Percentiles rank a stretch among this genome's conserved stretches.
phyloP scores from a whole-genome alignment of 2,797 vertebrate species.

The Steatocranus sp. region DNA sequence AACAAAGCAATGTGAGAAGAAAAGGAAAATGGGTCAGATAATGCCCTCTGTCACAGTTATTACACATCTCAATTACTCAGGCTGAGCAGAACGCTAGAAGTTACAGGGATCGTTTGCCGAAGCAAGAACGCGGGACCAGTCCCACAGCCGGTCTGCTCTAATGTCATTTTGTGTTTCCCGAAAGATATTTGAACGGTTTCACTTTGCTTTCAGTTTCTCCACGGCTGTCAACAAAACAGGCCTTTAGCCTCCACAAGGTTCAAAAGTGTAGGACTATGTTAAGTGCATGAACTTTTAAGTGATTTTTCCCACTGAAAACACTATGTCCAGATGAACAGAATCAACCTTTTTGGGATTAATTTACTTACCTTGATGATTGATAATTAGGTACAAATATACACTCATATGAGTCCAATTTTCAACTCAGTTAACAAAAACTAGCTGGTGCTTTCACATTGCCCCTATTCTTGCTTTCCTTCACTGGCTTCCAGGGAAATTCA shows the following conservation, averaged over 20 bases:
- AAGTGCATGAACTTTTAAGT: not conserved
- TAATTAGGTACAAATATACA: not conserved
- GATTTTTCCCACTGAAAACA: not conserved
- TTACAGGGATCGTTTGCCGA: slow-evolving; percentile 53
- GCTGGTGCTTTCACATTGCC: not conserved
- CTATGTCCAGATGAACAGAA: rapidly evolving
- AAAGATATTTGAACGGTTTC: slow-evolving; percentile 5
- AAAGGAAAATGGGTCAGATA: slow-evolving; percentile 72
- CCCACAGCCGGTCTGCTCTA: slow-evolving; percentile 28
- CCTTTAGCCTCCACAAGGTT: not conserved
- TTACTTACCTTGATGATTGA: not conserved
- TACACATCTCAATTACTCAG: slow-evolving; percentile 71
- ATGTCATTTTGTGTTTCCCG: slow-evolving; percentile 14
- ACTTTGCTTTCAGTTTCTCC: slow-evolving; percentile 6
- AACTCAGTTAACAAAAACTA: not conserved
- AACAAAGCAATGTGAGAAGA: slow-evolving; percentile 71
- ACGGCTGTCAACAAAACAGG: not conserved
- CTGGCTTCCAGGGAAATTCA: not conserved
- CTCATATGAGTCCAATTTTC: not conserved
- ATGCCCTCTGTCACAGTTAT: slow-evolving; percentile 73
- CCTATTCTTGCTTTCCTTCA: not conserved
- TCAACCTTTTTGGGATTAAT: not conserved
- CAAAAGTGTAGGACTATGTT: not conserved
- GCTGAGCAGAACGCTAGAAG: slow-evolving; percentile 34
- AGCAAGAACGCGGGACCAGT: slow-evolving; percentile 32